Base-by-base conservation (phyloP, 2,888 invertebrate species). In the Conomelus anceps region DNA sequence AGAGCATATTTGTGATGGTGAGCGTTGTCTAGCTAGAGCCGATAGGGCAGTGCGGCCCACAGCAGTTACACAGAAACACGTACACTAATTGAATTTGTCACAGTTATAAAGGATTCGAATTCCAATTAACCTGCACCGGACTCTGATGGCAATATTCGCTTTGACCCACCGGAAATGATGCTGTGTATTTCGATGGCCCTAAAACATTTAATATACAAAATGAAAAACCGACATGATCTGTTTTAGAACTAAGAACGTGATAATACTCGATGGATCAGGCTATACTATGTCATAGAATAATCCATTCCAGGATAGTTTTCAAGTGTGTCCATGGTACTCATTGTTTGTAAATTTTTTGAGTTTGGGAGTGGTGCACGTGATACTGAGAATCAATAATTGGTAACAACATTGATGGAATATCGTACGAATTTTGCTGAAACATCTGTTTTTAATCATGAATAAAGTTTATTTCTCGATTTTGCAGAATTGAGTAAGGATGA, bases 91-190 rank as follows among this genome's bases (percentile, higher is more conserved):
- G 86, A 86, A 86, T 86, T 86, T 86, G 86, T 86, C 86, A 86
- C 29, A 86, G 86, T 86, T 26, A 86, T 86, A 86, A 86, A 86
- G 86, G 86, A 86, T 86, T 86, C 29, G 86, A 24, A 86, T 86
- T 86, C 29, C 86, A 86, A 86, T 86, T 86, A 86, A 86, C 86
- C 63, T 63, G 63, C 63, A 7, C 63, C n/a, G n/a, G 20, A 17
- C 34, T 34, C 34, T 34, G n/a, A n/a, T n/a, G 34, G 34, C 34
- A 17, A 34, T 34, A 34, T 9, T 88, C 84, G 41, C 86, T 89
- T 89, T 89, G 89, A 86, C 34, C 86, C 34, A 86, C 41, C 89
- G 89, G 85, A 89, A 89, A 89, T 63, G 23, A 84, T 41, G 22
- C 22, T 22, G 22, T 22, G 84, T 63, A 63, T 63, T 63, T 63